Conservation (phyloP, 2,888 invertebrate genomes). For the Thumatha senex region DNA sequence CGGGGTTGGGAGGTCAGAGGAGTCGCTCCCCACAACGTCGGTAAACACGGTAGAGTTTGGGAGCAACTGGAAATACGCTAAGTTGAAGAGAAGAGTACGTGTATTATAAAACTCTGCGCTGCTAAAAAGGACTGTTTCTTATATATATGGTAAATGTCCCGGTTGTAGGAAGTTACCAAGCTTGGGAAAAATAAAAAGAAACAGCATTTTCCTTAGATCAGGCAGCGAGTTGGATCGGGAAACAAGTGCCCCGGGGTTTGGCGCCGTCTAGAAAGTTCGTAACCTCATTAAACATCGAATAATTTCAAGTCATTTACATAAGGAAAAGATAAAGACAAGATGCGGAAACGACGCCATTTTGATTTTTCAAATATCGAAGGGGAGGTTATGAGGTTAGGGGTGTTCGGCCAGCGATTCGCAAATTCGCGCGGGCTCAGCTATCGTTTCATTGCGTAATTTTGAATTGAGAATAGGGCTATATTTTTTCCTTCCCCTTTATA, state of each 20-base stretch:
- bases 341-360: slow-evolving; percentile 71
- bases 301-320: slow-evolving; percentile 74
- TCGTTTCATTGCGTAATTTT: slow-evolving; percentile 74
- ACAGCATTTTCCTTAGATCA: slow-evolving; percentile 42
- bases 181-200: slow-evolving; percentile 39
- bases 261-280: slow-evolving; percentile 74
- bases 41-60: too few species aligned
- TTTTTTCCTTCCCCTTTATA: slow-evolving; percentile 45
- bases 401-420: slow-evolving; percentile 61
- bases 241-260: slow-evolving; percentile 53
- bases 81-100: too few species aligned
- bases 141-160: too few species aligned
- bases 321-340: slow-evolving; percentile 82
- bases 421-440: slow-evolving; percentile 70
- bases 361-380: slow-evolving; percentile 71
- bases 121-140: too few species aligned
- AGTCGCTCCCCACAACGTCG: too few species aligned
- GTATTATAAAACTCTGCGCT: too few species aligned
- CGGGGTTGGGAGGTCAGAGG: too few species aligned
- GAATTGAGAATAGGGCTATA: slow-evolving; percentile 52
- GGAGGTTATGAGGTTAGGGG: slow-evolving; percentile 51
- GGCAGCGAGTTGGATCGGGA: slow-evolving; percentile 44
- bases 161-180: slow-evolving; percentile 28
- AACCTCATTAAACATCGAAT: slow-evolving; percentile 72
- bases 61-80: too few species aligned